Base-by-base conservation (phyloP, 2,888 invertebrate species). In the Marasmarcha lunaedactyla region DNA sequence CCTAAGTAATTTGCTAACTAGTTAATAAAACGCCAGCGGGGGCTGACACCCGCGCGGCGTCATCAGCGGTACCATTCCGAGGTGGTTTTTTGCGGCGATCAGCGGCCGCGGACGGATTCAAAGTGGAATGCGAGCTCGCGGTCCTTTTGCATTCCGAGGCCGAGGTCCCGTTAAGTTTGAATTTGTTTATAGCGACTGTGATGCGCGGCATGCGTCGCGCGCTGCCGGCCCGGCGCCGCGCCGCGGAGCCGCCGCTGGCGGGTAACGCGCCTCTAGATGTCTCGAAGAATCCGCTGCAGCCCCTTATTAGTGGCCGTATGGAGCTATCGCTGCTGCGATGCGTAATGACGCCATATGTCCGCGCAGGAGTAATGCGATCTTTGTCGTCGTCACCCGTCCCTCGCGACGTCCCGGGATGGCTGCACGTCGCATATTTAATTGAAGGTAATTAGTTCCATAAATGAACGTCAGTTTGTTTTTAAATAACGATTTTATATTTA, bases 131-230 rank as follows among this genome's bases (percentile, higher is more conserved):
- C 63, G 51, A 52, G 59, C 4, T 54, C 49, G 52, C 46, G 46
- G 46, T 49, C 50, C 68, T 71, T 70, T 77, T 77, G 64, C 76
- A 76, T 71, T 78, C 71, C 76, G 74, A 77, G 69, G 41, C 44
- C 42, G 49, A 55, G 42, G 63, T 79, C 68, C 81, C 81, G 81
- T 79, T 79, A 77, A 68, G 71, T 74, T 76, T 78, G 71, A 76
- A 78, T 79, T 65, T 59, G 66, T 57, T 59, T 57, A 60, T 34
- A 34, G 12, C 14, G 13, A 10, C 12, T 6, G 34, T 13, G 36
- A 15, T 52, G 55, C 51, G 49, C 54, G 64, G 65, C 55, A 60
- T 70, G 68, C 70, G 69, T 55, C 51, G 49, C 54, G 64, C 64
- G 55, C 59, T 70, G 68, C 70, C 69, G 72, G 68, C 67, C 74